These are phyloP conservation scores for Psettodes erumei DNA, from an alignment of 2,113 vertebrate genomes.

Conservation along the genomic window DNA sequence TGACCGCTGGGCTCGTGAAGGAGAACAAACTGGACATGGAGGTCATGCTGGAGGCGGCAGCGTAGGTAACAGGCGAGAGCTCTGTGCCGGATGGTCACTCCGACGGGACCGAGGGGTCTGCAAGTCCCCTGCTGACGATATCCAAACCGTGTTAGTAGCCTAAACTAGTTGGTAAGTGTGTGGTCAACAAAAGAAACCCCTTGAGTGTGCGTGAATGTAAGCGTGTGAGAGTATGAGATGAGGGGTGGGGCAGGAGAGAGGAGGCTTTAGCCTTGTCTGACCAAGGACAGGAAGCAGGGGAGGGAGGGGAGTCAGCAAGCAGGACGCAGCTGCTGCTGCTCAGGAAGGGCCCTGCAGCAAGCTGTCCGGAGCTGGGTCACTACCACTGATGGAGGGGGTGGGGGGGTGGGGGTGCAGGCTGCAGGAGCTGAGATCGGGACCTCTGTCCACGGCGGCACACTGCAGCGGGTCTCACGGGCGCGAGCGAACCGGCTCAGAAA, in stretches of 20 bases:
- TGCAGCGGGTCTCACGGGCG: slow-evolving; percentile 39
- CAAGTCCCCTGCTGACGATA: slow-evolving; percentile 1
- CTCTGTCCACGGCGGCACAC: slow-evolving; percentile 33
- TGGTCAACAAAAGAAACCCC: slow-evolving; percentile 24
- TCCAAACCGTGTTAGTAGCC: slow-evolving; percentile 22
- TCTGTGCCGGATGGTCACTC: slow-evolving; percentile 3
- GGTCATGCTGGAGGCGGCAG: slow-evolving; percentile 75
- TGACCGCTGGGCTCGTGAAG: slow-evolving; percentile 99
- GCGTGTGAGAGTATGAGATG: slow-evolving; percentile 34
- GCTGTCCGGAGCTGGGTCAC: slow-evolving; percentile 74
- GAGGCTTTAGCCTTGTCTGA: slow-evolving; percentile 77
- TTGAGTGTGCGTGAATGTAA: slow-evolving; percentile 19
- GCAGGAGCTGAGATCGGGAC: slow-evolving; percentile 54
- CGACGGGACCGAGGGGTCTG: slow-evolving; percentile 3
- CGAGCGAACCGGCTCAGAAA: slow-evolving; percentile 38
- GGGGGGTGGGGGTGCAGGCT: slow-evolving; percentile 41
- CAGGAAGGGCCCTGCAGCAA: slow-evolving; percentile 82
- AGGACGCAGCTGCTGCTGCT: slow-evolving; percentile 86
- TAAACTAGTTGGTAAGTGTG: slow-evolving; percentile 1
- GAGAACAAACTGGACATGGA: slow-evolving; percentile 99
- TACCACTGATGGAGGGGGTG: slow-evolving; percentile 56
- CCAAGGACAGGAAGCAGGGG: slow-evolving; percentile 86
- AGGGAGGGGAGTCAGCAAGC: slow-evolving; percentile 77
- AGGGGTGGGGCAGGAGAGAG: slow-evolving; percentile 66
- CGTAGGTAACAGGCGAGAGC: slow-evolving; percentile 30